Percentiles rank a stretch among this genome's conserved stretches.
Conservation (phyloP, 2,113 vertebrate species). For the Bos javanicus region DNA sequence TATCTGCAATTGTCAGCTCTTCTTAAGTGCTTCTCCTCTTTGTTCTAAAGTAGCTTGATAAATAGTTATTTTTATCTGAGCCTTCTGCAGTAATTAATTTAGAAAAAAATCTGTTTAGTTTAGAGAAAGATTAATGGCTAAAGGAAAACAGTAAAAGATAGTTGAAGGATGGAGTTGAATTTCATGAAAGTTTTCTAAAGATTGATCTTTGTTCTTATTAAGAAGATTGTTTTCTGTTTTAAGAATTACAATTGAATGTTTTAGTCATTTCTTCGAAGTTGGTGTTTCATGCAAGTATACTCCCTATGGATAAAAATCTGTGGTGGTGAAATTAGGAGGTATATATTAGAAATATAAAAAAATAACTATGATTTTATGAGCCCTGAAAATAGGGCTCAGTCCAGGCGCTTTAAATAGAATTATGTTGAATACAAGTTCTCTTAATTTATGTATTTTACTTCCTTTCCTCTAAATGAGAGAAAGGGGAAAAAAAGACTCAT, state of each 20-base stretch:
- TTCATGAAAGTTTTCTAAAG: neutral
- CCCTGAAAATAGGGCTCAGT: neutral
- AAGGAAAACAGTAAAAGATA: conserved; percentile 32
- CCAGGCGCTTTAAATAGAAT: conserved; percentile 7
- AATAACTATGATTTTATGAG: neutral
- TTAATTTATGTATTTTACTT: conserved; percentile 27
- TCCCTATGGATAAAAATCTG: neutral
- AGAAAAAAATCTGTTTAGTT: neutral
- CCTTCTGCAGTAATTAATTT: neutral
- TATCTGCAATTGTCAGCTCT: neutral
- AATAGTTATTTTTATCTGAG: neutral
- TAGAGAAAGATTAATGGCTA: neutral
- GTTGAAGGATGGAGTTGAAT: conserved; percentile 11
- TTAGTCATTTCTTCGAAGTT: conserved; percentile 23
- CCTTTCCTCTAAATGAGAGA: conserved; percentile 21
- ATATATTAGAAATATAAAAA: neutral
- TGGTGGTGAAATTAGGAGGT: conserved; percentile 19
- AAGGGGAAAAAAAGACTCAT: neutral
- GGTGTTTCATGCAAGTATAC: neutral
- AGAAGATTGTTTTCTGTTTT: conserved; percentile 26
- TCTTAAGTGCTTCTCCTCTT: neutral
- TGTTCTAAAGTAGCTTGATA: neutral
- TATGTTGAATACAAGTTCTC: neutral
- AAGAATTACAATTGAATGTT: conserved; percentile 13
- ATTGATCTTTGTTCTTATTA: conserved; percentile 23